phyloP scores from a whole-genome alignment of 2,888 invertebrate genomes.

The Eledona agricola region DNA sequence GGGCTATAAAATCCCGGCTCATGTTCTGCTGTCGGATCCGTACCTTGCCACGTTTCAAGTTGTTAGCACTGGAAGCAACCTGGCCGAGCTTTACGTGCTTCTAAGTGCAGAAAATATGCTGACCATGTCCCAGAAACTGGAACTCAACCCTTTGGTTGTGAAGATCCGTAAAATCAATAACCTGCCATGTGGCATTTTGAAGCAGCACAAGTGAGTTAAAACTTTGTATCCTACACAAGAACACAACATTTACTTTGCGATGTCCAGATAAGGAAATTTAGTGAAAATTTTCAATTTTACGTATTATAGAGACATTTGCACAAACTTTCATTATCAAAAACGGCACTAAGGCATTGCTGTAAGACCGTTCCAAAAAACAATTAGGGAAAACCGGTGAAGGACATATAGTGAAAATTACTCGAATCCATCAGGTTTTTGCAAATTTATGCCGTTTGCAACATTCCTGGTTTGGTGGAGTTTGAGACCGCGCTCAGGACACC shows the following conservation, averaged over 20 bases:
- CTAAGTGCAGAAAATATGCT: constrained; percentile 14
- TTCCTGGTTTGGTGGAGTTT: constrained; percentile 9
- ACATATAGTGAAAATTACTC: no score
- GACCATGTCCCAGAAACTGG: constrained; percentile 13
- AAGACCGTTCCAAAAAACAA: no score
- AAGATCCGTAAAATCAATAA: constrained; percentile 20
- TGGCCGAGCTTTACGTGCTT: constrained; percentile 8
- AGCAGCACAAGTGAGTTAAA: constrained; percentile 5
- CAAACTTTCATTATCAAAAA: no score
- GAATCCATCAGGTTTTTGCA: constrained; percentile 9
- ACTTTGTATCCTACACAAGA: no score
- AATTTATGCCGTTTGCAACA: constrained; percentile 6
- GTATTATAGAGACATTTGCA: no score
- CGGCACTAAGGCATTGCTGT: no score
- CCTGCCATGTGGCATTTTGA: constrained; percentile 9
- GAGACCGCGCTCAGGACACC: not conserved
- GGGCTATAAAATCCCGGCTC: constrained; percentile 13
- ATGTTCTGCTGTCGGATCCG: constrained; percentile 18
- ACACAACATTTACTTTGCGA: not conserved
- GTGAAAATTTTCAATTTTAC: no score
- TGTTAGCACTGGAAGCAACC: not conserved
- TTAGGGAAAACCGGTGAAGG: no score
- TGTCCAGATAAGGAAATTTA: not conserved
- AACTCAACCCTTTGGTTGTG: constrained; percentile 19
- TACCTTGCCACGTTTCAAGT: constrained; percentile 3